Evolutionary conservation across 1,140 invertebrate species (phyloP).

Genomic region (Centruroides sculpturatus): DNA sequence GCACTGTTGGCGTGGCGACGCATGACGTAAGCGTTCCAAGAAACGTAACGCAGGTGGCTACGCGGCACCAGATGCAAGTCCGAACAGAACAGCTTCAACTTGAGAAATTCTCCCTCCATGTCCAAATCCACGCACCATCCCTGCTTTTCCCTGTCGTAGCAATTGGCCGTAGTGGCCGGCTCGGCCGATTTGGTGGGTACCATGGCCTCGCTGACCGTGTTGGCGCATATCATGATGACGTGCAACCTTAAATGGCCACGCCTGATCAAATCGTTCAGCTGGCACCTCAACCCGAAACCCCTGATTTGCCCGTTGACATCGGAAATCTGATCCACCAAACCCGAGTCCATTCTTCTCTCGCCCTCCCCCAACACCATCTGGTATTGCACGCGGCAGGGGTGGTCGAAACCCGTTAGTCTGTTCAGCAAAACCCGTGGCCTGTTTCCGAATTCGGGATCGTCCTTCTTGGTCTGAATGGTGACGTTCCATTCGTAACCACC

Average conservation of each 20-base stretch:
- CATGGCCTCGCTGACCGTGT: constrained; percentile 53
- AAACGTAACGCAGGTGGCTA: constrained; percentile 59
- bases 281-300: constrained; percentile 52
- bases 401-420: constrained; percentile 63
- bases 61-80: constrained; percentile 71
- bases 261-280: constrained; percentile 33
- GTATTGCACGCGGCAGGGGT: constrained; percentile 59
- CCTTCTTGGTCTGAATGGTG: constrained; percentile 36
- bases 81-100: constrained; percentile 57
- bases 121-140: constrained; percentile 69
- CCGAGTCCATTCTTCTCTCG: constrained; percentile 54
- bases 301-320: constrained; percentile 56
- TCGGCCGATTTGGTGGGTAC: constrained; percentile 26
- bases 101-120: constrained; percentile 55
- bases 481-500: constrained; percentile 76
- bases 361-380: constrained; percentile 54
- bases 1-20: constrained; percentile 26
- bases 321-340: constrained; percentile 57
- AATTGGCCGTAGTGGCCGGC: constrained; percentile 36
- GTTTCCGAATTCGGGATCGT: constrained; percentile 10
- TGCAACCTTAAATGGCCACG: constrained; percentile 23
- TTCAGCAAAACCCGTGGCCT: constrained; percentile 34
- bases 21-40: constrained; percentile 57
- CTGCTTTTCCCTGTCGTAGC: constrained; percentile 70
- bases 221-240: constrained; percentile 58